A percentile compares a stretch with the other conserved stretches of the same genome.
Conservation (phyloP, 2,113 vertebrate genomes). For the Gallinago paraguaiae region DNA sequence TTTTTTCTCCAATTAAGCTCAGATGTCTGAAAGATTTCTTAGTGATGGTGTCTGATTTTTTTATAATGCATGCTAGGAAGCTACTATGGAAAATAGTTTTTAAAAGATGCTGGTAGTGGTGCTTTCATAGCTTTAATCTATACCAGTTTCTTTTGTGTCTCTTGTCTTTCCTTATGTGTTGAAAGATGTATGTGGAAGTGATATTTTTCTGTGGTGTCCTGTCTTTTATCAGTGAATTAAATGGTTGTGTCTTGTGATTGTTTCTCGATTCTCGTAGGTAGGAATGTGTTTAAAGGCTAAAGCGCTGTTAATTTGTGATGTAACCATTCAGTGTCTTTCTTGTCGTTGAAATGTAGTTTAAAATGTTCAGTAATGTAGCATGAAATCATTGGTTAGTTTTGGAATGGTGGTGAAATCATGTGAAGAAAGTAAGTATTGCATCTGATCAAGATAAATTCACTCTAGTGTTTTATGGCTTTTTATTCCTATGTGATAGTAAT, state of each 20-base stretch:
- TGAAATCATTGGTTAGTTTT: slow-evolving; percentile 83
- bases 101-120: slow-evolving; percentile 52
- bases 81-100: background rate
- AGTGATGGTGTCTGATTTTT: background rate
- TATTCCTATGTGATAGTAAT: slow-evolving; percentile 99
- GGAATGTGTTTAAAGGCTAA: slow-evolving; percentile 74
- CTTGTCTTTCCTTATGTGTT: slow-evolving; percentile 76
- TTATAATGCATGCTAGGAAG: slow-evolving; percentile 22
- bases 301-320: slow-evolving; percentile 78
- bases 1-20: background rate
- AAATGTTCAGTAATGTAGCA: slow-evolving; percentile 81
- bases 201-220: slow-evolving; percentile 76
- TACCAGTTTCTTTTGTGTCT: slow-evolving; percentile 73
- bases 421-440: slow-evolving; percentile 86
- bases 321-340: slow-evolving; percentile 78
- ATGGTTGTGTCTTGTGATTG: slow-evolving; percentile 76
- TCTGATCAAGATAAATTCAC: slow-evolving; percentile 89
- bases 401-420: slow-evolving; percentile 84
- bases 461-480: slow-evolving; percentile 99
- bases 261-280: slow-evolving; percentile 72
- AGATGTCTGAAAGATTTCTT: slow-evolving; percentile 17
- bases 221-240: slow-evolving; percentile 75
- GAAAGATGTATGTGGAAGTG: slow-evolving; percentile 78
- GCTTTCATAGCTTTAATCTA: slow-evolving; percentile 57
- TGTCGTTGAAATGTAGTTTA: slow-evolving; percentile 79